phyloP scores from a whole-genome alignment of 2,888 invertebrate species.

The Scaptomyza tumidula region DNA sequence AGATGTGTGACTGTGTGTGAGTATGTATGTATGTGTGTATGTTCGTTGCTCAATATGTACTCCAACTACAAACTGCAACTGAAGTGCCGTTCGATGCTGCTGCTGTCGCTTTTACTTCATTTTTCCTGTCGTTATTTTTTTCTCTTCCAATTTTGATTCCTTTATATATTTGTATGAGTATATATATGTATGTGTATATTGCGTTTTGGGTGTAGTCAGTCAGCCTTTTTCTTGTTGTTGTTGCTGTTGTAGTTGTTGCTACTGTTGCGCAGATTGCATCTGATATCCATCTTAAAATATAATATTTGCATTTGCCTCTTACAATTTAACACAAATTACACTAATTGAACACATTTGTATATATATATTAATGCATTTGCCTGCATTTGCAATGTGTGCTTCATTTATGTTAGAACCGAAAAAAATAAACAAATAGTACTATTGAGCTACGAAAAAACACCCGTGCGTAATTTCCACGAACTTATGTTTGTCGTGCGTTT shows the following conservation, averaged over 20 bases:
- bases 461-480: conserved; percentile 57
- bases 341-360: conserved; percentile 12
- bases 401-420: conserved; percentile 54
- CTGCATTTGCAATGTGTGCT: conserved; percentile 34
- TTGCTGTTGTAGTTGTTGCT: conserved; percentile 21
- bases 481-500: conserved; percentile 49
- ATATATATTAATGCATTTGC: conserved; percentile 9
- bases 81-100: conserved; percentile 56
- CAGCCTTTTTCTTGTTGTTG: conserved; percentile 48
- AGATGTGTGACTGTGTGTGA: conserved; percentile 11
- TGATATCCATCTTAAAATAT: conserved; percentile 47
- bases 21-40: conserved; percentile 14
- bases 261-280: conserved; percentile 47
- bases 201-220: conserved; percentile 59
- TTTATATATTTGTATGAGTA: conserved; percentile 22
- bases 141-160: conserved; percentile 35
- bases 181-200: conserved; percentile 21
- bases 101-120: conserved; percentile 59
- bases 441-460: conserved; percentile 58
- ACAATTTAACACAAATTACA: conserved; percentile 42
- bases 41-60: conserved; percentile 48
- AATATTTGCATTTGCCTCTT: conserved; percentile 37
- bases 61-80: conserved; percentile 50
- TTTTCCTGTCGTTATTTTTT: conserved; percentile 48
- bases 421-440: conserved; percentile 62